A percentile compares a stretch with the other conserved stretches of the same genome.
These are phyloP conservation scores for Danaus melanippus DNA, from an alignment of 1,140 invertebrate genomes.

Conservation along the genomic window DNA sequence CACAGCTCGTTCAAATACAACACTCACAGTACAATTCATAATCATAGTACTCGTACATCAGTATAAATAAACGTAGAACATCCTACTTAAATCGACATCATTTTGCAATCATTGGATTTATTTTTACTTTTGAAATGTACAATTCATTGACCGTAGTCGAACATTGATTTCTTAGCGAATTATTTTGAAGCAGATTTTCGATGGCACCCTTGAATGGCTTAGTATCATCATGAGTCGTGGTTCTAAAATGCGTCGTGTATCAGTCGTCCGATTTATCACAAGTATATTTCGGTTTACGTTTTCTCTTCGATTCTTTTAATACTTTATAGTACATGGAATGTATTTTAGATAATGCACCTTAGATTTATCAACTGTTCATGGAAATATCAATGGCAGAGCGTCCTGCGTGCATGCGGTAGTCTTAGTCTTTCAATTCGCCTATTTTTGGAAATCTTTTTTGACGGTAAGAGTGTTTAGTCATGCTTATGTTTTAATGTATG, in stretches of 20 bases:
- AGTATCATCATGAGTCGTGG: conserved; percentile 60
- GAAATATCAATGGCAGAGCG: conserved; percentile 38
- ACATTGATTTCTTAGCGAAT: conserved; percentile 42
- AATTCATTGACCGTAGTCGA: conserved; percentile 51
- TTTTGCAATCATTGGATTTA: conserved; percentile 23
- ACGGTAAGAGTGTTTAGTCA: conserved; percentile 16
- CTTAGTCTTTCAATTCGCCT: conserved; percentile 13
- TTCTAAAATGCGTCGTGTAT: conserved; percentile 27
- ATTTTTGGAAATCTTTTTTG: conserved; percentile 8
- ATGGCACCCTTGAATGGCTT: conserved; percentile 70
- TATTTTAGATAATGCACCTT: conserved; percentile 61
- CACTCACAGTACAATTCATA: conserved; percentile 35
- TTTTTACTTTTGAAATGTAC: conserved; percentile 35
- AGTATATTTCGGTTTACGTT: conserved; percentile 51
- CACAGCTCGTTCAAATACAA: conserved; percentile 23
- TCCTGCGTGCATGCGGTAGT: conserved; percentile 35
- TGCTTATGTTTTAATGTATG: conserved; percentile 3
- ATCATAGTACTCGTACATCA: conserved; percentile 17
- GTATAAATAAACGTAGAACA: conserved; percentile 10
- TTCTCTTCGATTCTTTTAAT: conserved; percentile 47
- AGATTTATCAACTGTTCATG: conserved; percentile 54
- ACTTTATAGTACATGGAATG: conserved; percentile 53
- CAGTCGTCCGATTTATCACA: conserved; percentile 40
- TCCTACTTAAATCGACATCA: conserved; percentile 13
- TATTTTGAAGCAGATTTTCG: conserved; percentile 49